Evolutionary conservation across 2,113 vertebrate species (phyloP), one percentile per base, ranked within the genome.

Genomic region (Oryzias woworae): DNA sequence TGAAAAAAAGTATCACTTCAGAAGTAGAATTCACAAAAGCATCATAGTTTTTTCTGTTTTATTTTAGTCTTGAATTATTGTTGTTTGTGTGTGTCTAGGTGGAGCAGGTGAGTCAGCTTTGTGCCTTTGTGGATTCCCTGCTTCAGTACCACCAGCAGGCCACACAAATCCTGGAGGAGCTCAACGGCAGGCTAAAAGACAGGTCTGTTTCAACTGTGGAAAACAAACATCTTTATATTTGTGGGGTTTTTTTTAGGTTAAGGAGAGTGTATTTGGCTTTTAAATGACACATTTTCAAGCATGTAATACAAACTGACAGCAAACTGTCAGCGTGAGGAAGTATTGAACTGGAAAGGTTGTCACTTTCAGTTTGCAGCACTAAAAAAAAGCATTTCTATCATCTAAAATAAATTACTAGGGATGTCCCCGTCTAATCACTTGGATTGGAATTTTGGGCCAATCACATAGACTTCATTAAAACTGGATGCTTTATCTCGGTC

Each of bases 81-180:
- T 28, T 50, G 17, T 71, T 41, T 17, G 15, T 71, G 24, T 41
- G 16, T 16, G 14, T 75, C 69, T 69, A 99, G 96, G 93, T 97
- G 3, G 97, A 99, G 89, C 97, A 98, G 86, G 96, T 99, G 83
- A 96, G 93, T 87, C 97, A 98, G 89, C 93, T 99, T 52, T 93
- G 92, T 0, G 93, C 95, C 8, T 83, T 99, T 83, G 96, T 98
- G 83, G 95, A 98, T 0, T 95, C 96, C 2, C 92, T 98, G 87
- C 88, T 98, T 77, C 95, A 98, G 74, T 98, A 98, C 81, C 97
- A 99, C 91, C 83, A 77, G 63, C 92, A 96, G 87, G 94, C 95
- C 0, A 77, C 94, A 46, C 91, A 96, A 84, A 90, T 98, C 83
- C 89, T 99, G 74, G 94, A 97, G 0, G 95, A 94, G 58, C 90